Evolutionary conservation across 2,113 vertebrate species (phyloP), one percentile per base, ranked within the genome.

Genomic region (Nematolebias whitei): DNA sequence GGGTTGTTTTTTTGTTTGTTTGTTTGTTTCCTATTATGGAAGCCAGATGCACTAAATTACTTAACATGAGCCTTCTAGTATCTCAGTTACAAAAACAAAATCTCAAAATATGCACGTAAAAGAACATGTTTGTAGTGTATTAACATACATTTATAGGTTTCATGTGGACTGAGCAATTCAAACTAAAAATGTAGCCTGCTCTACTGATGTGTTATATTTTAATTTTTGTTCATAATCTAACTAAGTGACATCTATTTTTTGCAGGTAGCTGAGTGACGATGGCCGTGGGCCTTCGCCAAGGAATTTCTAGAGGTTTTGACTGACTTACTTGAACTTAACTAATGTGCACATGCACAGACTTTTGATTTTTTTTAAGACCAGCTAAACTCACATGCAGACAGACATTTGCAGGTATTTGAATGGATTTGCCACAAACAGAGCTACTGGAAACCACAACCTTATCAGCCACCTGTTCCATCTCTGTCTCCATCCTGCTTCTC

Each of bases 211-310:
- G 35, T 4, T 68, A 7, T 47, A 32, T 48, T 24, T n/a, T 39
- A 23, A 19, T 29, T 59, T 24, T n/a, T 32, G 16, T 41, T 67
- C 14, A 55, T 22, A 7, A 1, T 51, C 16, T 45, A 73, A 72
- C 47, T 19, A 2, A 5, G 50, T 20, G 32, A 35, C 32, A 35
- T 35, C 60, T 1, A 72, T 19, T 51, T 76, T 62, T 38, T 76
- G 35, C 73, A 86, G 86, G 71, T 82, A 63, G 48, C 32, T 59
- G 12, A 23, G 22, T 71, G 48, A 78, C 48, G 10, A 29, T 7
- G 26, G 26, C 26, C 3, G 26, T 70, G 35, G 18, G 41, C 19
- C 19, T 32, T 44, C 51, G 48, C 9, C 32, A 35, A 35, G 24
- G 48, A 71, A 54, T 58, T 22, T 56, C 35, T 44, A 66, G 20